A percentile compares a stretch with the other conserved stretches of the same genome.
Conservation (phyloP, 2,888 invertebrate genomes). For the Meghimatium bilineatum region DNA sequence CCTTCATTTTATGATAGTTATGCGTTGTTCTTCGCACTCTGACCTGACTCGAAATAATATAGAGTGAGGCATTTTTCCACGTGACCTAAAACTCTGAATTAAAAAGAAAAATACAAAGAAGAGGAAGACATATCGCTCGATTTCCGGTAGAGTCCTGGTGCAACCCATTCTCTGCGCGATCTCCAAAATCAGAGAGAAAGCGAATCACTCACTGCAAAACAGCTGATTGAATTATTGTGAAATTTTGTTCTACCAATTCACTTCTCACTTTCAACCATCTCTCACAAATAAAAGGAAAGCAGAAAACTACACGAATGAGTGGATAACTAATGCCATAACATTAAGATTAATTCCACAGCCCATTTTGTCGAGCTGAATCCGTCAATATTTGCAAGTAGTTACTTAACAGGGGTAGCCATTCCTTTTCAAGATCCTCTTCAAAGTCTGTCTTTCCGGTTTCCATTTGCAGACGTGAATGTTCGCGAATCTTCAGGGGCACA, state of each 20-base stretch:
- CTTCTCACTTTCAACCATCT: not conserved
- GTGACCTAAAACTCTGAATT: not conserved
- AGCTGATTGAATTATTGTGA: not conserved
- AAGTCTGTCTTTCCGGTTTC: not conserved
- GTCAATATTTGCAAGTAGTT: slow-evolving; percentile 30
- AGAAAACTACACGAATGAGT: not conserved
- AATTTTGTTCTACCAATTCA: not conserved
- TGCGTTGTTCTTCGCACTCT: not conserved
- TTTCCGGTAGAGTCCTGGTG: not conserved
- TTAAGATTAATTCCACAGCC: slow-evolving; percentile 21
- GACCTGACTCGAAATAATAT: not conserved
- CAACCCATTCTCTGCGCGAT: not conserved
- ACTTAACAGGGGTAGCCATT: not conserved
- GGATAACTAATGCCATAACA: slow-evolving; percentile 11
- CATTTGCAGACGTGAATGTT: not conserved
- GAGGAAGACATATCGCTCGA: not conserved
- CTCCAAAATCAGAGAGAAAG: not conserved
- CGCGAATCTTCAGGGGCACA: not conserved
- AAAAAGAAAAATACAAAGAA: not conserved
- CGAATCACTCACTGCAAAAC: not conserved
- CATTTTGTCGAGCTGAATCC: not conserved
- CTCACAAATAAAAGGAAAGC: too few species aligned
- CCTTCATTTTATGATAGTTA: not conserved
- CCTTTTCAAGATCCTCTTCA: not conserved
- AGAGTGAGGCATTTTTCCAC: slow-evolving; percentile 12